Evolutionary conservation across 2,888 invertebrate genomes (phyloP), one percentile per base, ranked within the genome.

Genomic region (Microplitis deprimator): DNA sequence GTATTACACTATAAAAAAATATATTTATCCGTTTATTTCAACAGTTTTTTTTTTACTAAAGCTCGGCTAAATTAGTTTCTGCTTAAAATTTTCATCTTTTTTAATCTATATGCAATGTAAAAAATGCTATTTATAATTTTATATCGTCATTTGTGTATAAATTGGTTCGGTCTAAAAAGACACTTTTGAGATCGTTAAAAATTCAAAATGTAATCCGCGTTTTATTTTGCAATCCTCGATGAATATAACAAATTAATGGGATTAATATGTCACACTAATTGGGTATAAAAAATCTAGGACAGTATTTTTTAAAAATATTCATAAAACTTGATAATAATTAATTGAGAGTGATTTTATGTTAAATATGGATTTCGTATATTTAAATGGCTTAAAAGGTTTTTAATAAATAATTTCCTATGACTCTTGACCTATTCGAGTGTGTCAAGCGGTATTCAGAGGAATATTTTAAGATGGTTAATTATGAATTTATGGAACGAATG

Each of bases 271-370:
- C 50, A 13, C 4, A 13, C 50, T 50, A 50, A 50, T 10, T 50
- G 50, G 5, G 10, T 3, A 50, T 5, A 13, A 68, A 77, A 69
- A 65, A 76, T 71, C 72, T 74, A 16, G 50, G 39, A 76, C 77
- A 72, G 2, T 50, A 50, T 50, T 50, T 50, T 50, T 50, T 8
- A 13, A 13, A 50, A 13, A 13, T 50, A 50, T 50, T 50, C 13
- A 13, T 4, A 50, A 50, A 50, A 50, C 50, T 13, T 50, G 50
- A 50, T 50, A 50, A 8, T 8, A 50, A 50, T 50, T 50, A 13
- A 4, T 29, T 29, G 29, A 29, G 4, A 50, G 50, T 13, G 13
- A 8, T 1, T 8, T 3, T 13, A 50, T 50, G 6, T 50, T 50
- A 8, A 13, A 13, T 13, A 50, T 13, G 50, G 50, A 50, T 13